phyloP scores from a whole-genome alignment of 2,113 vertebrate genomes.

The Chloropsis hardwickii region DNA sequence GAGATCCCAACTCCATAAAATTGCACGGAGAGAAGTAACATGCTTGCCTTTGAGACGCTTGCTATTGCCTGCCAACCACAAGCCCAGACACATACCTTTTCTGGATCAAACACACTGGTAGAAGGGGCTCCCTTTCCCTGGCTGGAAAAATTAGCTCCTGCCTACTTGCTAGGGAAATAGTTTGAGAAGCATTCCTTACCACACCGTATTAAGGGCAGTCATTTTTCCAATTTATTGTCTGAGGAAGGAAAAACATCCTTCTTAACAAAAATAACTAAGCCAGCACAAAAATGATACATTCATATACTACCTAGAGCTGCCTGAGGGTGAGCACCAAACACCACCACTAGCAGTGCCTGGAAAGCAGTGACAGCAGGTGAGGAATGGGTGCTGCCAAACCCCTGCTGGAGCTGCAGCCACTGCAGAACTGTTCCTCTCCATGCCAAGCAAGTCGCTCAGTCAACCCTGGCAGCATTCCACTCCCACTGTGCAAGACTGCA shows the following conservation, averaged over 20 bases:
- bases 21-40: not conserved
- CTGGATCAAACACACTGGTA: not conserved
- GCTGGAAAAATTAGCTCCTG: not conserved
- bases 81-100: not conserved
- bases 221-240: not conserved
- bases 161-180: not conserved
- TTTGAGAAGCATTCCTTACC: not conserved
- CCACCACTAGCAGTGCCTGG: not conserved
- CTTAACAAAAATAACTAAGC: not conserved
- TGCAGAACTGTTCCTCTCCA: not conserved
- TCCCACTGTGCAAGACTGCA: not conserved
- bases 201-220: accelerated
- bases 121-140: not conserved
- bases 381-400: not conserved
- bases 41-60: not conserved
- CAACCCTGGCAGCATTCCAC: not conserved
- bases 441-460: not conserved
- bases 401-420: not conserved
- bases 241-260: not conserved
- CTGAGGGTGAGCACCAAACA: not conserved
- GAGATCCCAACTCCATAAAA: not conserved
- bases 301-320: accelerated
- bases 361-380: accelerated
- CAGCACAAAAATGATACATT: not conserved
- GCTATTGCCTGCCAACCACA: not conserved